Conservation (phyloP, 2,113 vertebrate species). For the Hystrix brachyura region DNA sequence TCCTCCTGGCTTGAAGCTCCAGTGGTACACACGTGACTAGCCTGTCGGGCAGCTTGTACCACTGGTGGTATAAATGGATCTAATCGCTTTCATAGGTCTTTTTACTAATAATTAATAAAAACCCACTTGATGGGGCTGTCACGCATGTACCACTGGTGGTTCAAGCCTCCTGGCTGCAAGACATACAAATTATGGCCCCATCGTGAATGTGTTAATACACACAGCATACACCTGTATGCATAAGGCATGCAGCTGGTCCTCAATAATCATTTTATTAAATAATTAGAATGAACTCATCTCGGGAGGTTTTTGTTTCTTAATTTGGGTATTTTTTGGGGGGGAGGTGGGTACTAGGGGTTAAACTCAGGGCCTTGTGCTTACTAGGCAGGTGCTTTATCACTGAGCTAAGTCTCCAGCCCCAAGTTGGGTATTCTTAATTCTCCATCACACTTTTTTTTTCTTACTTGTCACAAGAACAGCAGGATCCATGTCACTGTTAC, state of each 20-base stretch:
- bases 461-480: background rate
- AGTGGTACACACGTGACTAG: background rate
- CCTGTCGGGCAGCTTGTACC: too few species aligned
- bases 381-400: too few species aligned
- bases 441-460: background rate
- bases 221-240: background rate
- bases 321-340: background rate
- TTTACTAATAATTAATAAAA: background rate
- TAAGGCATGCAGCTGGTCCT: background rate
- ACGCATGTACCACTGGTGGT: background rate
- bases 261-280: background rate
- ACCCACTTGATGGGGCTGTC: background rate
- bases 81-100: background rate
- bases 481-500: background rate
- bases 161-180: background rate
- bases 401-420: too few species aligned
- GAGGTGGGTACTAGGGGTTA: too few species aligned
- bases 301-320: slow-evolving; percentile 10
- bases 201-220: background rate
- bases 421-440: background rate
- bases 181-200: background rate
- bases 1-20: background rate
- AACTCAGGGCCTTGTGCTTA: too few species aligned
- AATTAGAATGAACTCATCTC: background rate
- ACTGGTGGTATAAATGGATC: background rate